Evolutionary conservation across 2,888 invertebrate species (phyloP).

Genomic region (Platerodrilus igneus): DNA sequence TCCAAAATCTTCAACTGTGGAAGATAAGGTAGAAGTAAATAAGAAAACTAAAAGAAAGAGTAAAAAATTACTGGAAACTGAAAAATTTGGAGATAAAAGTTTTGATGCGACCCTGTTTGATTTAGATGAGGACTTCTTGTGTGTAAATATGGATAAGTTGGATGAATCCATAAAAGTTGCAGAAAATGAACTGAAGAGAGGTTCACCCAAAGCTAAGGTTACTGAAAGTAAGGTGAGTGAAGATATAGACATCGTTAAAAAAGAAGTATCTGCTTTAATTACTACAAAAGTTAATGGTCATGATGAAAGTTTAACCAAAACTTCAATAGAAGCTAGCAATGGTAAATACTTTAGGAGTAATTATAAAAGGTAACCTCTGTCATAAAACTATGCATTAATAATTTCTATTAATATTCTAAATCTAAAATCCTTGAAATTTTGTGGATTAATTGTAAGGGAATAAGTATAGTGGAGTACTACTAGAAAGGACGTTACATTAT

Average conservation of each 20-base stretch:
- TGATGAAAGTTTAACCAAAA: too few relatives aligned
- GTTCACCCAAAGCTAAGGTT: slow-evolving; percentile 13
- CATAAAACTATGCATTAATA: too few relatives aligned
- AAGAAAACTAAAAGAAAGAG: slow-evolving; percentile 17
- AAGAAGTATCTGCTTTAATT: too few relatives aligned
- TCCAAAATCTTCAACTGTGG: slow-evolving; percentile 22
- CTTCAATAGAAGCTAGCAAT: too few relatives aligned
- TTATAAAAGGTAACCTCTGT: too few relatives aligned
- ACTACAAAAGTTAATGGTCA: too few relatives aligned
- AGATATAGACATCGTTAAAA: not conserved
- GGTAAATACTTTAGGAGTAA: too few relatives aligned
- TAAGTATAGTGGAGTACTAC: too few relatives aligned
- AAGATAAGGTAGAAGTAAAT: slow-evolving; percentile 20
- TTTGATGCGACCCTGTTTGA: slow-evolving; percentile 66
- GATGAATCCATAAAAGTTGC: slow-evolving; percentile 37
- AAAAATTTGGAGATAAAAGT: slow-evolving; percentile 58
- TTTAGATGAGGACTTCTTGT: slow-evolving; percentile 55
- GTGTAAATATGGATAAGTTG: slow-evolving; percentile 35
- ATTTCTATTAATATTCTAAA: too few relatives aligned
- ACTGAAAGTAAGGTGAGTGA: not conserved
- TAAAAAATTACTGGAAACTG: slow-evolving; percentile 33
- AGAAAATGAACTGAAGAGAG: slow-evolving; percentile 19
- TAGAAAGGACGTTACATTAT: too few relatives aligned
- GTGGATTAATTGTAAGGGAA: too few relatives aligned
- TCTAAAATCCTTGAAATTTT: too few relatives aligned